Conservation (phyloP, 1,140 invertebrate genomes). For the Psilanteris sp. region DNA sequence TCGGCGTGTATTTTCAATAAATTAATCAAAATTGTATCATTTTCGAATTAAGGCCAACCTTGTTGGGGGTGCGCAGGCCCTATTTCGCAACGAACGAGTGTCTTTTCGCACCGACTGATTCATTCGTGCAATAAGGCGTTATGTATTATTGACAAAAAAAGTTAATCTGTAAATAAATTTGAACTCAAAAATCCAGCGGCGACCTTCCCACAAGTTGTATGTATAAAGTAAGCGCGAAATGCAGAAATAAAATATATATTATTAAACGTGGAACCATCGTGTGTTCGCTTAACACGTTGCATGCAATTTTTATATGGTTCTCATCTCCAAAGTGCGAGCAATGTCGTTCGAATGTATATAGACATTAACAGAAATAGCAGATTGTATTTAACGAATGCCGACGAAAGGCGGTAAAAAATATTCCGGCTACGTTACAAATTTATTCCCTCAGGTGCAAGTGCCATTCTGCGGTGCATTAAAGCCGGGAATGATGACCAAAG, state of each 20-base stretch:
- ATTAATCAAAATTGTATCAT: conserved; percentile 38
- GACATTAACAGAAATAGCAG: conserved; percentile 52
- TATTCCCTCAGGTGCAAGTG: conserved; percentile 50
- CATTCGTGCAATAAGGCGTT: too few species aligned
- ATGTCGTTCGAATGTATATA: conserved; percentile 42
- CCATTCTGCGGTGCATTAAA: conserved; percentile 49
- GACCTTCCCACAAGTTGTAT: too few species aligned
- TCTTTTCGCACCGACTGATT: too few species aligned
- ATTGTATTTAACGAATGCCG: conserved; percentile 55
- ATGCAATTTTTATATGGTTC: conserved; percentile 42
- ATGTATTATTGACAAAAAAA: conserved; percentile 31
- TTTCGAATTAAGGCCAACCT: conserved; percentile 6
- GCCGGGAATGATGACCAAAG: conserved; percentile 40
- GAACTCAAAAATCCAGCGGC: conserved; percentile 31
- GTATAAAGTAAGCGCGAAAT: too few species aligned
- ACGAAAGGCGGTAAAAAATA: conserved; percentile 54
- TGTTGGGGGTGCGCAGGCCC: too few species aligned
- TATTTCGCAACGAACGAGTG: too few species aligned
- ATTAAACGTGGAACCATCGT: conserved; percentile 26
- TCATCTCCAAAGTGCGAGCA: conserved; percentile 41
- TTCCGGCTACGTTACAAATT: conserved; percentile 54
- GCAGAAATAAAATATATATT: too few species aligned
- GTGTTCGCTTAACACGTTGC: conserved; percentile 36
- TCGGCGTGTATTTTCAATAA: conserved; percentile 21
- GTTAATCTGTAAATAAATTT: conserved; percentile 6